Evolutionary conservation across 2,888 invertebrate genomes (phyloP), one percentile per base, ranked within the genome.

Genomic region (Noctua janthina): DNA sequence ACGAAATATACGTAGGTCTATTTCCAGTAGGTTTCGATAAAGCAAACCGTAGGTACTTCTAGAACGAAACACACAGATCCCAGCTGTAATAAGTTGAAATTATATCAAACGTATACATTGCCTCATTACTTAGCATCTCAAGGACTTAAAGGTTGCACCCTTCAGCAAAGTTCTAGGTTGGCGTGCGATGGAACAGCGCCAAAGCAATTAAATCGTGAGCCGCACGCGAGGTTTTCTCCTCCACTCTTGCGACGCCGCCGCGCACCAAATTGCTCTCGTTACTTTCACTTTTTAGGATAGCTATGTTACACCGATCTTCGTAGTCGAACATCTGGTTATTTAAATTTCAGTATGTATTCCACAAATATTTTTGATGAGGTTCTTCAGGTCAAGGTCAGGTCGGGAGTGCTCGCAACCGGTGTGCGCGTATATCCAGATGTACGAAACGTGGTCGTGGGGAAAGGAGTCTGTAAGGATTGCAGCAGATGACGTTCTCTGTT

Each of bases 131-230:
- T 62, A 86, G 73, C 74, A 74, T 79, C 35, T 75, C 35, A 71
- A 77, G 66, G 73, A 79, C 68, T 77, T 80, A 74, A 82, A 76
- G 76, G 62, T 76, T 82, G 88, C 81, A 79, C 84, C 78, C 77
- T 93, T 92, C 88, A 92, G 89, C 76, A 64, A 82, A 82, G 73
- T 74, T 84, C 75, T 84, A 81, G 83, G 88, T 89, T 81, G 87
- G 91, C 78, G 88, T 89, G 89, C 87, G 87, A 92, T 96, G 96
- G 95, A 94, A 94, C 92, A 92, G 93, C 91, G 96, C 96, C 96
- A 96, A 95, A 95, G 94, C 95, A 96, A 96, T 96, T 96, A 96
- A 94, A 95, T 92, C 91, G 92, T 91, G 92, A 93, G 92, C 94
- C 92, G 91, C 93, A 91, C 94, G 93, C 91, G 91, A 91, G 90